Evolutionary conservation across 2,797 vertebrate species (phyloP), one percentile per base, ranked within the genome.

Genomic region (Heterohyrax brucei): DNA sequence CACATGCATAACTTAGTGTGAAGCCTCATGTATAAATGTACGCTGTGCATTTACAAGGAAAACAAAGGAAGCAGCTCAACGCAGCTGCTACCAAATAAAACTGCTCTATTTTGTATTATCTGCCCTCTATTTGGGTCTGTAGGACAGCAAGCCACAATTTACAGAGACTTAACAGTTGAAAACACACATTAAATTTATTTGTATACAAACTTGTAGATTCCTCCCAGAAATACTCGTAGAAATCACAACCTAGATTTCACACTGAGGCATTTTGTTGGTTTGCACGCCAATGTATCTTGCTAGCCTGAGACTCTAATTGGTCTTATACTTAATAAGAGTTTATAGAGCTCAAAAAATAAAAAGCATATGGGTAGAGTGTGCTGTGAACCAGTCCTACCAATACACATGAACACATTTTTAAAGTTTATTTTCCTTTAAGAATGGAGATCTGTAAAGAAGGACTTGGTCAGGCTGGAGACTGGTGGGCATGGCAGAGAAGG

Each of bases 301-400:
- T 46, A 78, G 61, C 53, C 72, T 89, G 33, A 76, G 46, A 82
- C 14, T 76, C 79, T 94, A 93, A 96, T 10, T 80, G 78, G 62
- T 78, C 64, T 84, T 86, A 88, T 44, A 90, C 83, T 91, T 91
- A 96, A 93, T 61, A 91, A 86, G 82, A 77, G 14, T 93, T 91
- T 95, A 91, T 7, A 68, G 70, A 93, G 44, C 46, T 86, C 16
- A 26, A 77, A 93, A 91, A 93, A 88, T 1, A 72, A 28, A 95
- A 92, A 56, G 26, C 50, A 24, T 50, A 61, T 78, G 28, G 76
- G 18, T 83, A 75, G 10, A 87, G 19, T 61, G 64, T 50, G 33
- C n/a, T 66, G 81, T 61, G 87, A 86, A 90, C 18, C 3, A 59
- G 70, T 82, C 33, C 26, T 90, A 62, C 19, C 5, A 86, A 89